These are phyloP conservation scores for Malacoraja senta DNA, from an alignment of 2,797 vertebrate genomes.

Conservation along the genomic window DNA sequence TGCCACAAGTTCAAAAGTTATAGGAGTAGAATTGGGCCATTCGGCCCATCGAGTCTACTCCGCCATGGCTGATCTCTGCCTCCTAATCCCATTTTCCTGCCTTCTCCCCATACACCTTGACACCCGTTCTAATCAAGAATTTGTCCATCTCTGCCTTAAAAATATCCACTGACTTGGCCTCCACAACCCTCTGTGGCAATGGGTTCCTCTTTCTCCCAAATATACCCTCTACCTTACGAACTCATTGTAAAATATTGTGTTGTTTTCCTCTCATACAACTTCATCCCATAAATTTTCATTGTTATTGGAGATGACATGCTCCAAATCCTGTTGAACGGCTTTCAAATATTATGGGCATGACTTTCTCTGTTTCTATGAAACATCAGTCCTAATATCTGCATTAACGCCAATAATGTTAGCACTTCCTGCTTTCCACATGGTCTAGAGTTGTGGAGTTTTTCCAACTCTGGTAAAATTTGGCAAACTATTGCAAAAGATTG, in stretches of 20 bases:
- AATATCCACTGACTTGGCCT: too few relatives aligned
- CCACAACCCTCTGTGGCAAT: too few relatives aligned
- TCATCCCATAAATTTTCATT: neutral
- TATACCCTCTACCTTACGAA: too few relatives aligned
- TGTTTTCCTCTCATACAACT: neutral
- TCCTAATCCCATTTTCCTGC: too few relatives aligned
- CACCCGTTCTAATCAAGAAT: too few relatives aligned
- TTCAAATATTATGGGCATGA: neutral
- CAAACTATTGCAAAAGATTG: neutral
- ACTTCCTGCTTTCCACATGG: neutral
- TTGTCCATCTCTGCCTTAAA: too few relatives aligned
- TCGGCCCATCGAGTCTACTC: too few relatives aligned
- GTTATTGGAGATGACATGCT: neutral
- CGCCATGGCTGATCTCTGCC: too few relatives aligned
- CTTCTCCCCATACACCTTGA: too few relatives aligned
- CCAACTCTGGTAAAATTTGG: neutral
- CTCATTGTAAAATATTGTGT: too few relatives aligned
- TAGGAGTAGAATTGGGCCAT: too few relatives aligned
- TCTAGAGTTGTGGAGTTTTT: neutral
- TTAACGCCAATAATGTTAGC: neutral
- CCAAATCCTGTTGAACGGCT: neutral
- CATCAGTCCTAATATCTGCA: neutral
- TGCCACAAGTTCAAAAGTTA: neutral
- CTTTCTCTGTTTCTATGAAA: neutral
- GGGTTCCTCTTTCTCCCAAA: too few relatives aligned